A percentile compares a stretch with the other conserved stretches of the same genome.
phyloP scores from a whole-genome alignment of 2,113 vertebrate genomes.

The Rhinolophus ferrumequinum region DNA sequence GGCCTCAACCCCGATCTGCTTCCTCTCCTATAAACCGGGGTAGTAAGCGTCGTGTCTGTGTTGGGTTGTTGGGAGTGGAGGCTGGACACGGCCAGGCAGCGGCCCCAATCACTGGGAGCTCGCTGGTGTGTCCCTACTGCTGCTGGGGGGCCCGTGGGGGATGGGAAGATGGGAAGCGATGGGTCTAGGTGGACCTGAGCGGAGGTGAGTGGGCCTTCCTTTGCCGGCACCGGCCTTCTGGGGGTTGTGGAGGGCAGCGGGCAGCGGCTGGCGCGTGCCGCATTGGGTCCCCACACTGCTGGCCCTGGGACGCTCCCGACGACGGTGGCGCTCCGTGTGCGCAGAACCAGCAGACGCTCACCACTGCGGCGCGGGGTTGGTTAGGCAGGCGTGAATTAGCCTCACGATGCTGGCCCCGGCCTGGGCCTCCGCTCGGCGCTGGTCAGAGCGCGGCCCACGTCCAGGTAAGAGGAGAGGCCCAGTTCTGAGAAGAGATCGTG shows the following conservation, averaged over 20 bases:
- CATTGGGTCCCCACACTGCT: no score
- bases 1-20: neutral
- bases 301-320: rapidly evolving
- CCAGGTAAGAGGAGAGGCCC: neutral
- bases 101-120: rapidly evolving
- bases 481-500: rapidly evolving
- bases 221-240: rapidly evolving
- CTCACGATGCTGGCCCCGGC: rapidly evolving
- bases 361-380: rapidly evolving
- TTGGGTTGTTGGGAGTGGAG: neutral
- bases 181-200: neutral
- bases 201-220: neutral
- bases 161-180: rapidly evolving
- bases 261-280: rapidly evolving
- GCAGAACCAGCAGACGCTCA: rapidly evolving
- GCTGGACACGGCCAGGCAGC: rapidly evolving
- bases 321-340: rapidly evolving
- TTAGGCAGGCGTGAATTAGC: rapidly evolving
- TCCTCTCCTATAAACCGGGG: neutral
- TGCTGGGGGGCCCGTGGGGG: neutral
- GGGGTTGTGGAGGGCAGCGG: rapidly evolving
- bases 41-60: rapidly evolving
- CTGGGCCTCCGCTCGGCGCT: neutral
- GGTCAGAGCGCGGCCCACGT: rapidly evolving
- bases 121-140: rapidly evolving